Percentiles rank a stretch among this genome's conserved stretches.
Evolutionary conservation across 2,113 vertebrate species (phyloP).

Genomic region (Ceuthmochares aereus): DNA sequence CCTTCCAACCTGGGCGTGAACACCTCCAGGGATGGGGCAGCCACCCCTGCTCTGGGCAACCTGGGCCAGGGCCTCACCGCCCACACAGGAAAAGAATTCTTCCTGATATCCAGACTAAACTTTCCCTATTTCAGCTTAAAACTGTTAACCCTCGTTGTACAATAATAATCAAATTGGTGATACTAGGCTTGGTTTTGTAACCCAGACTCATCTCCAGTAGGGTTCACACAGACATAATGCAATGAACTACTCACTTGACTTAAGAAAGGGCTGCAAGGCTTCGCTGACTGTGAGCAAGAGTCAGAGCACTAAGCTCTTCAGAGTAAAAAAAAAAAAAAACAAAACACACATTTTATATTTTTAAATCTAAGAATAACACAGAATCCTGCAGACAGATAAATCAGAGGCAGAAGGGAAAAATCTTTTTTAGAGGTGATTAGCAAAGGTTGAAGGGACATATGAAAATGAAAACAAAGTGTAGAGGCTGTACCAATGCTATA

Average conservation of each 20-base stretch:
- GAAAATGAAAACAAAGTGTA: slow-evolving; percentile 26
- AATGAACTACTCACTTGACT: not conserved
- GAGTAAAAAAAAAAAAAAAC: not conserved
- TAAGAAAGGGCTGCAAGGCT: not conserved
- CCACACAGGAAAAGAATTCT: too few relatives aligned
- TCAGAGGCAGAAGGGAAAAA: not conserved
- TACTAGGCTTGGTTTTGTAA: not conserved
- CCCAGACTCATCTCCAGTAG: not conserved
- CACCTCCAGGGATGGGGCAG: too few relatives aligned
- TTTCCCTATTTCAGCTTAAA: too few relatives aligned
- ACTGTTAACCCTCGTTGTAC: not conserved
- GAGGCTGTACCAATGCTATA: slow-evolving; percentile 38
- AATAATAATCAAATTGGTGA: slow-evolving; percentile 36
- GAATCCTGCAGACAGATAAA: not conserved
- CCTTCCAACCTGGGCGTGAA: too few relatives aligned
- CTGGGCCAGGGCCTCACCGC: too few relatives aligned
- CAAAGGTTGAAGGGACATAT: not conserved
- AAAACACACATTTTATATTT: not conserved
- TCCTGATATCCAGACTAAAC: too few relatives aligned
- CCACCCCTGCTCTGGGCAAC: too few relatives aligned
- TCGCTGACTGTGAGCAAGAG: not conserved
- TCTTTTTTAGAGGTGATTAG: not conserved
- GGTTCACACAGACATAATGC: not conserved
- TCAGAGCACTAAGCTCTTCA: not conserved
- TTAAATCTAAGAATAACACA: not conserved